Evolutionary conservation across 2,113 vertebrate species (phyloP), one percentile per base, ranked within the genome.

Genomic region (Sylvilagus bachmani): DNA sequence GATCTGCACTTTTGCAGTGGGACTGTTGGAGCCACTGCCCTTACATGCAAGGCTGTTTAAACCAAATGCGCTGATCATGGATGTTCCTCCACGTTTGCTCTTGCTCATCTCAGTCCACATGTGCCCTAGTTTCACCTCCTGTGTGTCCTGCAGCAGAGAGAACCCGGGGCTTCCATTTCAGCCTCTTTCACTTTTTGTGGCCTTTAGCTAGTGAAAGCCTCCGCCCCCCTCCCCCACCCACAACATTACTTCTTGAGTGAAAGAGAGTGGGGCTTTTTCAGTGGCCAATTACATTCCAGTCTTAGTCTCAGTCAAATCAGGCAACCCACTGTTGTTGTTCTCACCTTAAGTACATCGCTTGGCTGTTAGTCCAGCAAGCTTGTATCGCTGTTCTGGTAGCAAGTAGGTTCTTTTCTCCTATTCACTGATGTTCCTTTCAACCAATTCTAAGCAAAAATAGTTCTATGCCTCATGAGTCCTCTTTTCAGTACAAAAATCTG

Each of bases 11-110:
- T 71, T 69, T 66, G 10, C 31, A 25, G 8, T 1, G 27, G 80
- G 38, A 25, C 51, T 58, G 13, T 70, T 33, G 29, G 29, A 49
- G 82, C 6, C 61, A 5, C 55, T 71, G 27, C 8, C 70, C 22
- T 16, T 31, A 27, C 25, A 58, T 66, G 13, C 36, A 70, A 11
- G 31, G 25, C 5, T 55, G 78, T 8, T 77, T 19, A 44, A 90
- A 49, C 44, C 70, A 51, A 36, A 31, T 10, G 3, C 78, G 4
- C 13, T 0, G 0, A 27, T 77, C 44, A 31, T 13, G 61, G 22
- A 9, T 33, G 14, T 4, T 29, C 53, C 33, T 38, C 31, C 36
- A 22, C 12, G 10, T 75, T 38, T 58, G 24, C 38, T 49, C 49
- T 55, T 10, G 73, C 36, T 69, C 44, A 19, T 61, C 49, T 58